phyloP scores from a whole-genome alignment of 2,888 invertebrate genomes.

The Ceramica pisi region DNA sequence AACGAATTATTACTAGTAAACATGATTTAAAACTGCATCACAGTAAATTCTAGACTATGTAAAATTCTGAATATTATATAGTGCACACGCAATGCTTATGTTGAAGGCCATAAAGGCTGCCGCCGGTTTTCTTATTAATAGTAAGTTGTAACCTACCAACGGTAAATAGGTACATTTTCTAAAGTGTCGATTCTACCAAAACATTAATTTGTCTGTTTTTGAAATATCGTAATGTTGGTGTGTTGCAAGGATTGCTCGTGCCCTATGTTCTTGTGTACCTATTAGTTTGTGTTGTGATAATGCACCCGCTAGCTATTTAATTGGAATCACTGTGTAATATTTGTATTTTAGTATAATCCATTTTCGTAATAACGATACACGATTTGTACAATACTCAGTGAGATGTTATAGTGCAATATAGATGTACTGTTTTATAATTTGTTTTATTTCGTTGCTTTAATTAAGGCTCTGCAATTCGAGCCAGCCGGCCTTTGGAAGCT shows the following conservation, averaged over 20 bases:
- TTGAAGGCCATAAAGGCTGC: constrained; percentile 26
- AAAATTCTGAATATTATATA: constrained; percentile 17
- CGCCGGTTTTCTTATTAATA: constrained; percentile 39
- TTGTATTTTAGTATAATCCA: constrained; percentile 73
- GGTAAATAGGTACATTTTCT: constrained; percentile 3
- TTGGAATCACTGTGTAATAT: constrained; percentile 77
- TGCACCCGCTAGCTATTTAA: constrained; percentile 78
- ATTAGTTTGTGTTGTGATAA: constrained; percentile 66
- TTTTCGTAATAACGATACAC: constrained; percentile 77
- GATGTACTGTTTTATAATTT: constrained; percentile 86
- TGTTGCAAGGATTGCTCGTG: constrained; percentile 63
- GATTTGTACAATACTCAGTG: constrained; percentile 88
- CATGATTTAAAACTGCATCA: constrained; percentile 38
- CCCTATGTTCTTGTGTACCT: constrained; percentile 51
- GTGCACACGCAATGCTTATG: constrained; percentile 25
- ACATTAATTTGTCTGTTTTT: constrained; percentile 24
- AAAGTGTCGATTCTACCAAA: constrained; percentile 16
- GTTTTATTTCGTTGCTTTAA: constrained; percentile 67
- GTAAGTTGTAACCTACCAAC: neutral
- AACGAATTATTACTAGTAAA: constrained; percentile 56
- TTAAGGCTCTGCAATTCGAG: too few species aligned
- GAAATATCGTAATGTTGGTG: constrained; percentile 42
- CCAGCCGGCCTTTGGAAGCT: too few species aligned
- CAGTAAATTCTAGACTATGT: constrained; percentile 37
- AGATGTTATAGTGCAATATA: constrained; percentile 91